Evolutionary conservation across 2,888 invertebrate genomes (phyloP), one percentile per base, ranked within the genome.

Genomic region (Chymomyza caudatula): DNA sequence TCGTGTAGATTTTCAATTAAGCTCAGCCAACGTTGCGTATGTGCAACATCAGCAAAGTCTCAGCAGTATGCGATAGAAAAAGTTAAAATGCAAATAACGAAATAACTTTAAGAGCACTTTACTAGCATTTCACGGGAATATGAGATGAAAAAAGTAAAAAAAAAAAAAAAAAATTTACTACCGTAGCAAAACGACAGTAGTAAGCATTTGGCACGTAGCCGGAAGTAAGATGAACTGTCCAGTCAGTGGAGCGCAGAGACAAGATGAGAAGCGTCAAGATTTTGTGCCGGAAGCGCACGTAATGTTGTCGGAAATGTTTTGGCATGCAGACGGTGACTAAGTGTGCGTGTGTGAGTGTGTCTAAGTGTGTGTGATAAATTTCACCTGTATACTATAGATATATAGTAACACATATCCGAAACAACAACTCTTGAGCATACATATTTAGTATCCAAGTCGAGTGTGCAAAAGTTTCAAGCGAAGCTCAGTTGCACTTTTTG

Each of bases 1-100:
- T 71, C 69, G 68, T 77, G 76, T 79, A 62, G 78, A 67, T 78
- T 79, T 78, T 80, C 78, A 78, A 78, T 78, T 78, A 78, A 70
- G 65, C 68, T 63, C 66, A 68, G 42, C 13, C n/a, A 47, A 68
- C 79, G 67, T 53, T 63, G 78, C 75, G 78, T 78, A 80, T 80
- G 80, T 74, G 80, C 80, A 77, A 76, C 67, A 72, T 67, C 70
- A 75, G 67, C 69, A 72, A 13, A 0, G 17, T 4, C 8, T n/a
- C n/a, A n/a, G n/a, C n/a, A n/a, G n/a, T 37, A 2, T 11, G 11
- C 29, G 29, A 37, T 8, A 37, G 29, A 37, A 11, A 8, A 23
- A 20, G n/a, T 49, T 47, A 19, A 51, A 51, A 51, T 51, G 51
- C 51, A 51, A 51, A 51, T 51, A 20, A 22, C 20, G n/a, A 1